phyloP scores from a whole-genome alignment of 2,888 invertebrate genomes.

The Drosophila pegasa region DNA sequence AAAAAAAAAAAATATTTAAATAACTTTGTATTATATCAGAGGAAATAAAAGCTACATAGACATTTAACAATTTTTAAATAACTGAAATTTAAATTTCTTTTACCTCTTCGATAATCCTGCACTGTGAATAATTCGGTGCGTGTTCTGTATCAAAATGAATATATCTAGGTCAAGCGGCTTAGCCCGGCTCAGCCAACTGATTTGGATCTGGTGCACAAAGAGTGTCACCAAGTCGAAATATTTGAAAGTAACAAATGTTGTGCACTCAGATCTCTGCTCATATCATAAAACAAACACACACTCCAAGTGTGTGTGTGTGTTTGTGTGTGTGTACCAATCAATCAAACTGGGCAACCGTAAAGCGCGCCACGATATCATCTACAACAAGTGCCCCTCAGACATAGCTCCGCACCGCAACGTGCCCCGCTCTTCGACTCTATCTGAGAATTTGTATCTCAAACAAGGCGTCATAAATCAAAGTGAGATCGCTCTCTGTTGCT shows the following conservation, averaged over 20 bases:
- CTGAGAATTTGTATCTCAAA: slow-evolving; percentile 45
- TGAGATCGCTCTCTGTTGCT: slow-evolving; percentile 50
- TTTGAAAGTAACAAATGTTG: slow-evolving; percentile 45
- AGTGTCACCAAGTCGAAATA: slow-evolving; percentile 45
- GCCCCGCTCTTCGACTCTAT: slow-evolving; percentile 27
- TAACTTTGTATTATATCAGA: no score
- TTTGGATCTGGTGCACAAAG: slow-evolving; percentile 20
- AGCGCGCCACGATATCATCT: slow-evolving; percentile 50
- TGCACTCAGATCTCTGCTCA: slow-evolving; percentile 17
- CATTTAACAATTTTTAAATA: no score
- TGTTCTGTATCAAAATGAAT: not conserved
- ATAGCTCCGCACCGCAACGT: not conserved
- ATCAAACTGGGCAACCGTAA: slow-evolving; percentile 53
- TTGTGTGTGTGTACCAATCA: slow-evolving; percentile 56
- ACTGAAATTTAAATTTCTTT: not conserved
- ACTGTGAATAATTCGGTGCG: slow-evolving; percentile 1
- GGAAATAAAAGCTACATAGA: no score
- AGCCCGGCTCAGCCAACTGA: slow-evolving; percentile 18
- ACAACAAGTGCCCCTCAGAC: slow-evolving; percentile 54
- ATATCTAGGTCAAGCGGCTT: slow-evolving; percentile 27
- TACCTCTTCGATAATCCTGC: not conserved
- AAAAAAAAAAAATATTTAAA: no score
- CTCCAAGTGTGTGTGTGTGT: slow-evolving; percentile 1
- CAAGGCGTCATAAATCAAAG: slow-evolving; percentile 60
- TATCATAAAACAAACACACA: slow-evolving; percentile 32